These are phyloP conservation scores for Ips nitidus DNA, from an alignment of 1,140 invertebrate genomes.

Conservation along the genomic window DNA sequence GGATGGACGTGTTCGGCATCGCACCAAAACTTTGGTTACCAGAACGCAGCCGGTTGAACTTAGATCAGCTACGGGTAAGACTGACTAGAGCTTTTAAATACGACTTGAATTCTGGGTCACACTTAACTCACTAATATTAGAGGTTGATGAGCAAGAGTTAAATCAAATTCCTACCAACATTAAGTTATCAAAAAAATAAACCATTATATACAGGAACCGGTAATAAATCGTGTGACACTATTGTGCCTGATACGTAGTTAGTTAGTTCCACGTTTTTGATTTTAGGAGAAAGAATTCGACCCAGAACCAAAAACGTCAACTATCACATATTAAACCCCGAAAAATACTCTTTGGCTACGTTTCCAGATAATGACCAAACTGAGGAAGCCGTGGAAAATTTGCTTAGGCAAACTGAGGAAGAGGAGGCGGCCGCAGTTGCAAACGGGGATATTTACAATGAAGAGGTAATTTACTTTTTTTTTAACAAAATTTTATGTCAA, in stretches of 20 bases:
- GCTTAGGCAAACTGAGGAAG: slow-evolving; percentile 36
- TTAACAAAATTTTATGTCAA: neutral
- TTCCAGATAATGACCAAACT: slow-evolving; percentile 46
- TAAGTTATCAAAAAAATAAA: neutral
- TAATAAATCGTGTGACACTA: too few species aligned
- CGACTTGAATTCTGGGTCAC: too few species aligned
- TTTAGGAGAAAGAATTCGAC: slow-evolving; percentile 56
- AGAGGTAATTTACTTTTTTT: slow-evolving; percentile 18
- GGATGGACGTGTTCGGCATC: slow-evolving; percentile 58
- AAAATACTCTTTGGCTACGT: slow-evolving; percentile 50
- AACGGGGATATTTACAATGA: slow-evolving; percentile 41
- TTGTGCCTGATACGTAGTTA: neutral
- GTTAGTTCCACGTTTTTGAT: neutral
- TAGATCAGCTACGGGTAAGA: slow-evolving; percentile 47
- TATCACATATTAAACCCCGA: slow-evolving; percentile 58
- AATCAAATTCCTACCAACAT: neutral
- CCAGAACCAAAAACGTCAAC: slow-evolving; percentile 65
- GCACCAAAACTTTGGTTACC: slow-evolving; percentile 60
- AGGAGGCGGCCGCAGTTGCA: slow-evolving; percentile 1
- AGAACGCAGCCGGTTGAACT: slow-evolving; percentile 58
- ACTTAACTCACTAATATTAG: too few species aligned
- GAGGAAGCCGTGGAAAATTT: slow-evolving; percentile 46
- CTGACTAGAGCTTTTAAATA: neutral
- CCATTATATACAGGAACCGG: too few species aligned
- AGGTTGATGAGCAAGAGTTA: too few species aligned